Conservation (phyloP, 30 jellyfish, hydroid and myxozoan genomes). For the Aurelia sp. region DNA sequence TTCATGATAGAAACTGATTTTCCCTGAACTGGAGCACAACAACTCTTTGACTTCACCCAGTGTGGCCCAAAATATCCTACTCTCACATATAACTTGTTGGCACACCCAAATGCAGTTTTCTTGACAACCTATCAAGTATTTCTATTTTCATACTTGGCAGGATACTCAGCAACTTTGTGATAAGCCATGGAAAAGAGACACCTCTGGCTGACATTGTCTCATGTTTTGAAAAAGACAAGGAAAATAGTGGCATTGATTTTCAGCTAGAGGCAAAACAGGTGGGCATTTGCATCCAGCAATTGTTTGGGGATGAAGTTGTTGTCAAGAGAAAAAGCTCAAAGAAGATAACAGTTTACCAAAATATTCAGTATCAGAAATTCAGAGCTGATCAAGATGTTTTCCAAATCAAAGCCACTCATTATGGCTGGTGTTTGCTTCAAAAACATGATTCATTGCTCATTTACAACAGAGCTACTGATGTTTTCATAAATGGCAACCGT, state of each 20-base stretch:
- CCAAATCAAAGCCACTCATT: slow-evolving; percentile 1
- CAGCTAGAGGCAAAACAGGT: background rate
- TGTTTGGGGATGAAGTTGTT: background rate
- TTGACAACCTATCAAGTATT: no score
- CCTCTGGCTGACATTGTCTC: background rate
- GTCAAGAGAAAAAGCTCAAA: background rate
- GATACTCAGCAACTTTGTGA: no score
- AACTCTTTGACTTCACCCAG: no score
- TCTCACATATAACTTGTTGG: no score
- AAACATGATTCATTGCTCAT: slow-evolving; percentile 1
- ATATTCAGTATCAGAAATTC: background rate
- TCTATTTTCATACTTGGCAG: no score
- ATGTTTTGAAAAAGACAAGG: slow-evolving; percentile 5
- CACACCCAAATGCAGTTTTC: no score
- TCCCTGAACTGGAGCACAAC: no score
- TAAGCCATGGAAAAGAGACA: no score
- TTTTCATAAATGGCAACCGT: slow-evolving; percentile 1
- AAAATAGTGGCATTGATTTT: background rate
- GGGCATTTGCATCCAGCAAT: slow-evolving; percentile 1
- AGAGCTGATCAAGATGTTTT: background rate
- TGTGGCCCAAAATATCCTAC: no score
- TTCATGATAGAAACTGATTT: no score
- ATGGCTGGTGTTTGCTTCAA: slow-evolving; percentile 8
- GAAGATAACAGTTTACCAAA: background rate
- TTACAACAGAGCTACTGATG: background rate